phyloP scores from a whole-genome alignment of 2,888 invertebrate genomes.

The Abrostola tripartita region DNA sequence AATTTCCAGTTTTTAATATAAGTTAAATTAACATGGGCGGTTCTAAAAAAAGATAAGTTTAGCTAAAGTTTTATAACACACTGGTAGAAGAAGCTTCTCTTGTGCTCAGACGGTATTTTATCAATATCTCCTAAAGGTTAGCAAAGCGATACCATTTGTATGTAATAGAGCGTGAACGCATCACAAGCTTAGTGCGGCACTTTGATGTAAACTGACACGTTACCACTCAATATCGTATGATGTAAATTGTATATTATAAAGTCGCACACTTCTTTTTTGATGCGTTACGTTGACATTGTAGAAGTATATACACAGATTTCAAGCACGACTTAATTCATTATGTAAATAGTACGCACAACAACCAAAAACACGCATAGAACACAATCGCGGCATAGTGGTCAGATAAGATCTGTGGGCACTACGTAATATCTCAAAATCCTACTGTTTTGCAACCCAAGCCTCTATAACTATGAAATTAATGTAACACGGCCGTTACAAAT shows the following conservation, averaged over 20 bases:
- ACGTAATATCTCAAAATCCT: conserved; percentile 40
- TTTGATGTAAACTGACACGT: too few relatives aligned
- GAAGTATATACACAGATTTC: conserved; percentile 1
- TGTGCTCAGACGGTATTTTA: too few relatives aligned
- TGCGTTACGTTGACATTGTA: too few relatives aligned
- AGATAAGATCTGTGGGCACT: conserved; percentile 45
- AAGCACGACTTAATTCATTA: conserved; percentile 1
- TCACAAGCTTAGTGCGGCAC: too few relatives aligned
- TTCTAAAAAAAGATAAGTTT: not conserved
- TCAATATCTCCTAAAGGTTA: too few relatives aligned
- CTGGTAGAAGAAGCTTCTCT: too few relatives aligned
- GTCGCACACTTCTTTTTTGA: too few relatives aligned
- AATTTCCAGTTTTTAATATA: conserved; percentile 25
- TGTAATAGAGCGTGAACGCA: too few relatives aligned
- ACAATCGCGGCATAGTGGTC: conserved; percentile 40
- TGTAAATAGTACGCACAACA: conserved; percentile 8
- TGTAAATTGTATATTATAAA: too few relatives aligned
- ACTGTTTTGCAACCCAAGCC: conserved; percentile 50
- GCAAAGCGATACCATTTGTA: too few relatives aligned
- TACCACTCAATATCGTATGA: too few relatives aligned
- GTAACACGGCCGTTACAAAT: conserved; percentile 78
- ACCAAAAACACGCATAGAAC: conserved; percentile 16
- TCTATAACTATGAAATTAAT: conserved; percentile 71
- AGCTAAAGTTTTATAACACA: too few relatives aligned
- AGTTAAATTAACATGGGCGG: conserved; percentile 31